Evolutionary conservation across 2,888 invertebrate genomes (phyloP).

Genomic region (Frankliniella fusca): DNA sequence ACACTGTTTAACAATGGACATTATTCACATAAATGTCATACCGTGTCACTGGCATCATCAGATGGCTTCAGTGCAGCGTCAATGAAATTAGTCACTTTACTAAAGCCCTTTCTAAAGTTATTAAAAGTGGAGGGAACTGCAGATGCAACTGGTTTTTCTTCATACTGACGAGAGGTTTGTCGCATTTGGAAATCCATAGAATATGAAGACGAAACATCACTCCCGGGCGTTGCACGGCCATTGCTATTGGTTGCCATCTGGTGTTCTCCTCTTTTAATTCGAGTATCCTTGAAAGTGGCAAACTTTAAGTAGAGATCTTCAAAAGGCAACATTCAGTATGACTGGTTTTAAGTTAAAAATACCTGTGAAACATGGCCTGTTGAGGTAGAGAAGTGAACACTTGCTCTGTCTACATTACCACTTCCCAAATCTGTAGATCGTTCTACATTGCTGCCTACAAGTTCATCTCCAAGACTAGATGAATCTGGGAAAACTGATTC

Average conservation of each 20-base stretch:
- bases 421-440: neutral
- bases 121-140: constrained; percentile 46
- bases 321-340: neutral
- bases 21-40: constrained; percentile 50
- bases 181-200: constrained; percentile 46
- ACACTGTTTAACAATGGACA: neutral
- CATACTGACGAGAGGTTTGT: constrained; percentile 40
- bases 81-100: constrained; percentile 75
- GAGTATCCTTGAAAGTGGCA: neutral
- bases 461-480: constrained; percentile 75
- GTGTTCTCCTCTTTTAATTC: neutral
- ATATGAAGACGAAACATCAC: constrained; percentile 47
- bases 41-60: constrained; percentile 70
- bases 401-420: constrained; percentile 1
- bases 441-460: constrained; percentile 46
- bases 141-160: constrained; percentile 37
- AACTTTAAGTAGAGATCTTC: too few species aligned
- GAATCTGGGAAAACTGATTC: constrained; percentile 83
- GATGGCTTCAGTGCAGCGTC: constrained; percentile 72
- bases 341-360: neutral
- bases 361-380: constrained; percentile 21
- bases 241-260: constrained; percentile 30
- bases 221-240: constrained; percentile 46
- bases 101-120: constrained; percentile 68
- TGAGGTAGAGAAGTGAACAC: neutral